phyloP scores from a whole-genome alignment of 1,140 invertebrate genomes.

The Nomia melanderi region DNA sequence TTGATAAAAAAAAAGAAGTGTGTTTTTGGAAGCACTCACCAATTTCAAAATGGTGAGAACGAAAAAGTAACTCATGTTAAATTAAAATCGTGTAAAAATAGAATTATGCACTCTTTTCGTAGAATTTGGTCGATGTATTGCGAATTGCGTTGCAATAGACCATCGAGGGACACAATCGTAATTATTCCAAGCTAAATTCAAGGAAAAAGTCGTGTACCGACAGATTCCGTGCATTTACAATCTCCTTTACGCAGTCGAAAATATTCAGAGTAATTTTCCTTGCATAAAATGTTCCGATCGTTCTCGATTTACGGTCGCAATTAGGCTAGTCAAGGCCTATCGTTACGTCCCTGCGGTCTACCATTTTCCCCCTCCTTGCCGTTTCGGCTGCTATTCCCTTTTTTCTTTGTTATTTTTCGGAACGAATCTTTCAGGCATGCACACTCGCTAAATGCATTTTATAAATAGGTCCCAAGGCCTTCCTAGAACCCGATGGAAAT shows the following conservation, averaged over 20 bases:
- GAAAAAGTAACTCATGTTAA: too few species aligned
- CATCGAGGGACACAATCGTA: neutral
- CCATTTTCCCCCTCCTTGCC: neutral
- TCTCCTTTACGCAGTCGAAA: neutral
- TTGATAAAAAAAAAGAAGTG: too few species aligned
- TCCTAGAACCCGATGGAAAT: too few species aligned
- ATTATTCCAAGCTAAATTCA: conserved; percentile 1
- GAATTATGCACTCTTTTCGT: too few species aligned
- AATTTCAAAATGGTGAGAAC: too few species aligned
- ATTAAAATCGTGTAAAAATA: too few species aligned
- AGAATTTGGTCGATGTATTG: neutral
- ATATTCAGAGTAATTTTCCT: neutral
- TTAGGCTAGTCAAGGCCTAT: conserved; percentile 9
- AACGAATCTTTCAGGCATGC: too few species aligned
- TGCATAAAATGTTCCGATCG: neutral
- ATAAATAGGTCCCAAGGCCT: too few species aligned
- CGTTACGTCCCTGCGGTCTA: conserved; percentile 2
- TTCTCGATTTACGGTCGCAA: neutral
- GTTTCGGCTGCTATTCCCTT: too few species aligned
- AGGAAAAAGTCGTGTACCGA: neutral
- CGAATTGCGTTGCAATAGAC: neutral
- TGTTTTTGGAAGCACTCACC: too few species aligned
- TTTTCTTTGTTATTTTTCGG: too few species aligned
- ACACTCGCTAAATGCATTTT: too few species aligned
- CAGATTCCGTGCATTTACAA: neutral